Conservation (phyloP, 2,888 invertebrate genomes). For the Neoscelio sp. region DNA sequence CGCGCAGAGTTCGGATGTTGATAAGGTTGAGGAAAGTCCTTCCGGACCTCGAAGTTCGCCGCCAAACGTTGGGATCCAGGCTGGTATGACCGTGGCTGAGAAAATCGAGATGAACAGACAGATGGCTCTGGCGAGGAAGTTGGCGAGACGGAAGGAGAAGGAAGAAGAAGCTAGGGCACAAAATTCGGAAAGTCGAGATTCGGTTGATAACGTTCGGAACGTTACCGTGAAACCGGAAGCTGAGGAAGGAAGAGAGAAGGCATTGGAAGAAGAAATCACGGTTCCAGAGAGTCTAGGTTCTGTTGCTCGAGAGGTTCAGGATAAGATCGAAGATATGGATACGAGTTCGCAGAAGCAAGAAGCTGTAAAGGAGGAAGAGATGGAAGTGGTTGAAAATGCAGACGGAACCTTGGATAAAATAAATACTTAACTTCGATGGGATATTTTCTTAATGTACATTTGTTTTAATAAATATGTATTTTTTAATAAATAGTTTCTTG, state of each 20-base stretch:
- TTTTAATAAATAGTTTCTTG: constrained; percentile 15
- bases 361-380: not conserved
- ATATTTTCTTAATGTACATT: constrained; percentile 17
- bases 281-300: too few relatives aligned
- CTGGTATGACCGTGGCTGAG: constrained; percentile 84
- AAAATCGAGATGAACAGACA: constrained; percentile 88
- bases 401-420: constrained; percentile 22
- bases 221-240: too few relatives aligned
- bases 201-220: too few relatives aligned
- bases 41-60: too few relatives aligned
- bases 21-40: too few relatives aligned
- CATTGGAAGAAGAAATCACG: too few relatives aligned
- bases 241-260: too few relatives aligned
- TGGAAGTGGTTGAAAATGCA: constrained; percentile 19
- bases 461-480: constrained; percentile 13
- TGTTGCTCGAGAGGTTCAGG: too few relatives aligned
- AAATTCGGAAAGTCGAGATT: too few relatives aligned
- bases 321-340: not conserved
- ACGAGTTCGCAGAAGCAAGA: too few relatives aligned
- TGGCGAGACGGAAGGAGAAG: constrained; percentile 82
- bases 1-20: too few relatives aligned
- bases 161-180: not conserved
- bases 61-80: too few relatives aligned
- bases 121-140: constrained; percentile 86
- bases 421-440: constrained; percentile 20